Conservation (phyloP, 1,140 invertebrate species). For the Aphidius ervi region DNA sequence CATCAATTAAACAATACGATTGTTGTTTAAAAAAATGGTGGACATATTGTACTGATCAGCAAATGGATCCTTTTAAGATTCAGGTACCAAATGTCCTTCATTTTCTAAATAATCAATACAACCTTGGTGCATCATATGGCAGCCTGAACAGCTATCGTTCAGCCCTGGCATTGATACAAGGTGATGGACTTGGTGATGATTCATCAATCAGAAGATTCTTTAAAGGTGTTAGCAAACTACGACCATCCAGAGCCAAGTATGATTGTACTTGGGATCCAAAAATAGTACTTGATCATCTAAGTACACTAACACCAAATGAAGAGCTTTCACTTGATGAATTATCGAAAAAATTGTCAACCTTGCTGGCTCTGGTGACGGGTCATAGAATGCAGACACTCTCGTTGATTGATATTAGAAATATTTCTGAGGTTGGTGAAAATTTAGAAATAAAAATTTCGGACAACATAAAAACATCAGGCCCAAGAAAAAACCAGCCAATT, state of each 20-base stretch:
- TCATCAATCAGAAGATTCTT: constrained; percentile 26
- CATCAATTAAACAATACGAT: constrained; percentile 20
- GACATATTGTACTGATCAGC: constrained; percentile 4
- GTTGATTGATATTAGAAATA: constrained; percentile 17
- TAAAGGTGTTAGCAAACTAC: constrained; percentile 26
- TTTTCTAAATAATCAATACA: constrained; percentile 16
- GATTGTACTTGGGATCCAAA: constrained; percentile 30
- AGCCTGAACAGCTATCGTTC: constrained; percentile 21
- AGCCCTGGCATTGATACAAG: constrained; percentile 18
- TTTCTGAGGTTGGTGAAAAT: not conserved
- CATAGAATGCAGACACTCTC: constrained; percentile 22
- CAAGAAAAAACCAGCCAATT: constrained; percentile 12
- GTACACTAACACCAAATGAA: constrained; percentile 12
- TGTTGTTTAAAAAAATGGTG: constrained; percentile 22
- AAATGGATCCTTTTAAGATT: constrained; percentile 16
- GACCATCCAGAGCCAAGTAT: constrained; percentile 27
- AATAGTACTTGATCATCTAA: constrained; percentile 25
- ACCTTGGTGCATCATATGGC: constrained; percentile 17
- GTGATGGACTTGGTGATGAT: constrained; percentile 17
- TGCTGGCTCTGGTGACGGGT: constrained; percentile 13
- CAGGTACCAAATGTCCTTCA: not conserved
- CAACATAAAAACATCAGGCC: constrained; percentile 17
- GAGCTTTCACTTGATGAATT: constrained; percentile 16
- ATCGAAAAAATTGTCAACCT: constrained; percentile 6
- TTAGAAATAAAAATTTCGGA: constrained; percentile 20